These are phyloP conservation scores for Cinclus cinclus DNA, from an alignment of 2,113 vertebrate species.

Conservation along the genomic window DNA sequence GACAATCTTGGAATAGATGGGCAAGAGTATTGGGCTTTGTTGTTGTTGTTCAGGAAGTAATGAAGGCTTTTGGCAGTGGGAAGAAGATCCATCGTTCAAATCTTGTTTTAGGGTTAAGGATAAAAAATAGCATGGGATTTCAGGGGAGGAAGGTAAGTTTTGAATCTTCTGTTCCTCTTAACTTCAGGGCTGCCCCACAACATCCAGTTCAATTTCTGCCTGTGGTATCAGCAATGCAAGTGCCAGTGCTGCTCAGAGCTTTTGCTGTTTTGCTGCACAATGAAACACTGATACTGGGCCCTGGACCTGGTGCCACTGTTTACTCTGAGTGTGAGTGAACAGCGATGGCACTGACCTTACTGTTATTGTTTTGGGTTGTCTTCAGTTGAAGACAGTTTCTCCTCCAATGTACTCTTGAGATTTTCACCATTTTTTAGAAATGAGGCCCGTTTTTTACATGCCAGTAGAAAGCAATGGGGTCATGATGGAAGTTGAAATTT, in stretches of 20 bases:
- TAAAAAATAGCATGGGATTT: background rate
- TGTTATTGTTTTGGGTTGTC: background rate
- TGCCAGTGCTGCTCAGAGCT: background rate
- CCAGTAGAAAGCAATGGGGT: background rate
- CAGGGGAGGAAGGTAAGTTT: background rate
- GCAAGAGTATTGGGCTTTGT: constrained; percentile 15
- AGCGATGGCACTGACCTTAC: background rate
- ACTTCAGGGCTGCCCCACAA: background rate
- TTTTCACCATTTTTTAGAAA: background rate
- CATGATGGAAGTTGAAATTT: background rate
- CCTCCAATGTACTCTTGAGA: background rate
- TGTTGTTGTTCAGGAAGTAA: constrained; percentile 52
- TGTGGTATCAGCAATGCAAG: background rate
- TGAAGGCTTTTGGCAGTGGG: constrained; percentile 29
- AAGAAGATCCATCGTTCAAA: background rate
- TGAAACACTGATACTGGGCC: background rate
- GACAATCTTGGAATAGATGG: constrained; percentile 51
- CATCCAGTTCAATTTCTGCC: background rate
- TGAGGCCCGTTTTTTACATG: background rate
- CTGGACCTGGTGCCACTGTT: background rate
- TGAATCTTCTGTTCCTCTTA: background rate
- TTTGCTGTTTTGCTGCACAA: background rate
- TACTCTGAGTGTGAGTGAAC: background rate
- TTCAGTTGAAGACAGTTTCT: background rate
- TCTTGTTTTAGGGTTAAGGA: constrained; percentile 1